These are phyloP conservation scores for Prionailurus viverrinus DNA, from an alignment of 2,113 vertebrate species.

Conservation along the genomic window DNA sequence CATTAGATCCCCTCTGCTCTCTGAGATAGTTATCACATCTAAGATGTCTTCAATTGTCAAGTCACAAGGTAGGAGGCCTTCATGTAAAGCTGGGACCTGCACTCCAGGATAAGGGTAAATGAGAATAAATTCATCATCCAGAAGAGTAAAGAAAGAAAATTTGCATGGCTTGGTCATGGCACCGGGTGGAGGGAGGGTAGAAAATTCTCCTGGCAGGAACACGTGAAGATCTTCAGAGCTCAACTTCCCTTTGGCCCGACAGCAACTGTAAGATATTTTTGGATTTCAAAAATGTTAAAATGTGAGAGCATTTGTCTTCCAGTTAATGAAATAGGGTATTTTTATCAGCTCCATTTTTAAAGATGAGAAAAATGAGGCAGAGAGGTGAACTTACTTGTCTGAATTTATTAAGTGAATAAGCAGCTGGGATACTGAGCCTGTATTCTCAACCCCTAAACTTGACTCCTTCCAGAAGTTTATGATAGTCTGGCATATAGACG, in stretches of 20 bases:
- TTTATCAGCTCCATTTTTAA: neutral
- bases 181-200: neutral
- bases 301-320: neutral
- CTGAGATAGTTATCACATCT: neutral
- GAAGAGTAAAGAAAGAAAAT: neutral
- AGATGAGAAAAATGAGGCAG: neutral
- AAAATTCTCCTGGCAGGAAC: neutral
- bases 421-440: neutral
- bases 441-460: neutral
- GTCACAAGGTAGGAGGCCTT: neutral
- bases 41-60: neutral
- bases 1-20: neutral
- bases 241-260: neutral
- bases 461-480: neutral
- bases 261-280: neutral
- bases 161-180: neutral
- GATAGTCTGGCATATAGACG: neutral
- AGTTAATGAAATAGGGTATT: neutral
- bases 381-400: neutral
- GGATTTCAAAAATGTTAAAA: slow-evolving; percentile 1
- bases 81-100: neutral
- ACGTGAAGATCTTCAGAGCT: neutral
- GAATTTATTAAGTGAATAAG: neutral
- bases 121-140: neutral
- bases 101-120: neutral